Evolutionary conservation across 2,797 vertebrate genomes (phyloP).

Genomic region (Aeoliscus strigatus): DNA sequence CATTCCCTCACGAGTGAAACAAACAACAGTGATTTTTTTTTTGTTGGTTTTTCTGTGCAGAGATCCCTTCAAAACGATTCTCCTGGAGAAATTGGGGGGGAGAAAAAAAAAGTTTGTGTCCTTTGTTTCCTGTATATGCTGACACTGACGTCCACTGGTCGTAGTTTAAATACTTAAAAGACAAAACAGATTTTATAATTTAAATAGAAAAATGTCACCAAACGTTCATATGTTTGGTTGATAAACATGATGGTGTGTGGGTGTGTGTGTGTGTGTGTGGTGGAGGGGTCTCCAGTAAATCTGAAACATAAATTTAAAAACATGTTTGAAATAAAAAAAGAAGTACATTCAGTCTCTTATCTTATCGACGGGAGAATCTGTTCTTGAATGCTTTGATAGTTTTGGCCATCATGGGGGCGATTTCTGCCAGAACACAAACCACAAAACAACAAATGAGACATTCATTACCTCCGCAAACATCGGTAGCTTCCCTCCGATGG

Average conservation of each 20-base stretch:
- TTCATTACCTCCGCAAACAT: too few species aligned
- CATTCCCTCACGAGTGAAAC: constrained; percentile 23
- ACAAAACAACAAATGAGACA: neutral
- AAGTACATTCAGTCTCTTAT: constrained; percentile 56
- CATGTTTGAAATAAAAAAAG: constrained; percentile 49
- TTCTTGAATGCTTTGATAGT: constrained; percentile 99
- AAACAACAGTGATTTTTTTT: constrained; percentile 7
- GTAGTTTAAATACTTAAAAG: constrained; percentile 33
- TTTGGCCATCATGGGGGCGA: constrained; percentile 99
- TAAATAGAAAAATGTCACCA: constrained; percentile 23
- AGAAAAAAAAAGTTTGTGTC: constrained; percentile 13
- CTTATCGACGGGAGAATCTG: constrained; percentile 93
- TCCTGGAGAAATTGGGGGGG: constrained; percentile 10
- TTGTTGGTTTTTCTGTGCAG: neutral
- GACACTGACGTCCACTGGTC: constrained; percentile 6
- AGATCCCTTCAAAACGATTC: constrained; percentile 3
- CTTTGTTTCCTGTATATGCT: constrained; percentile 4
- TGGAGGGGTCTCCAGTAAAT: constrained; percentile 20
- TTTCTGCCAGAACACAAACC: constrained; percentile 75
- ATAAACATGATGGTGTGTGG: constrained; percentile 2
- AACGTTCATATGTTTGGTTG: constrained; percentile 21
- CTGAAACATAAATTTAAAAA: constrained; percentile 55
- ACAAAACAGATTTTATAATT: constrained; percentile 14
- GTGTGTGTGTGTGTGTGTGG: neutral
- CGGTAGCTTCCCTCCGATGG: too few species aligned